Base-by-base conservation (phyloP, 2,113 vertebrate genomes). In the Mugil cephalus region DNA sequence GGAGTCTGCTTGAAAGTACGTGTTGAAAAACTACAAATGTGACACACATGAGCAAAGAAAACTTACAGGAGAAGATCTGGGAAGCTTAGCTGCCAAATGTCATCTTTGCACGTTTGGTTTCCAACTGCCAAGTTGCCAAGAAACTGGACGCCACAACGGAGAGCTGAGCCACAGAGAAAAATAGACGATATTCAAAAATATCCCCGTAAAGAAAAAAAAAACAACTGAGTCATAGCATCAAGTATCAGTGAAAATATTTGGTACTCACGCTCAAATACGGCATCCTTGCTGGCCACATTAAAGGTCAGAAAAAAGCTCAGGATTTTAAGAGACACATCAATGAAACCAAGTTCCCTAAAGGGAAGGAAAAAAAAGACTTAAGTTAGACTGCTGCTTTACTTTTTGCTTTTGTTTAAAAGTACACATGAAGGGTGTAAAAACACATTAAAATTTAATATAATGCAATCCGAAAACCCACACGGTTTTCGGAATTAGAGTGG, bases 121-220 rank as follows among this genome's bases (percentile, higher is more conserved):
- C 96, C 96, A 19, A 96, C 94, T 13, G 96, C 95, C 11, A 97
- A 7, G 53, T 99, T 99, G 86, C 97, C 98, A 48, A 99, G 94
- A 89, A 98, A 98, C 89, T 99, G 98, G 63, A 99, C 93, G 76
- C 96, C 95, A 86, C 97, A 98, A 55, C 95, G 94, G 67, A 99
- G 92, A 65, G 96, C 98, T 99, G 89, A 47, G 62, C 17, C 61
- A 54, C 60, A 58, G 12, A 54, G 12, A 10, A 47, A 5, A 40
- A 40, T 10, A 54, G 24, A 30, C 5, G 3, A 30, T 30, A 3
- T 30, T 30, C 24, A 30, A 34, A 34, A 13, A n/a, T n/a, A n/a
- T n/a, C n/a, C n/a, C n/a, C n/a, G n/a, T 13, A 2, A 43, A 17
- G 14, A 5, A 15, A 56, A 14, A 38, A 35, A 40, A 52, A 12